Percentiles rank a stretch among this genome's conserved stretches.
Conservation (phyloP, 2,113 vertebrate species). For the Cyanistes caeruleus region DNA sequence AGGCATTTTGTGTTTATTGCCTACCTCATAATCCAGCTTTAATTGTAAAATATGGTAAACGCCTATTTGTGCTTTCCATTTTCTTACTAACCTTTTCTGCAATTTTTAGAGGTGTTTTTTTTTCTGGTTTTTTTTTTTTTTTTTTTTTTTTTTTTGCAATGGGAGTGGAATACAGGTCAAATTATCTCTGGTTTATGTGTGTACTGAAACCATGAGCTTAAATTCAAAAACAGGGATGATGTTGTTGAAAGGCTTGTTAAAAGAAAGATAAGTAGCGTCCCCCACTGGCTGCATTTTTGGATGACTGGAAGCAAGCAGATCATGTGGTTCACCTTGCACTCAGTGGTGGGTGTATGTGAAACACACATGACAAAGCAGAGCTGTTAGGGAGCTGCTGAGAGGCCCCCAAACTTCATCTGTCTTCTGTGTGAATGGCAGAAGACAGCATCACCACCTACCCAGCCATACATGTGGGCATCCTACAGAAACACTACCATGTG, state of each 20-base stretch:
- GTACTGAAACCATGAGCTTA: neutral
- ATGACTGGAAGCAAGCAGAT: neutral
- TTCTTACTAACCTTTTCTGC: neutral
- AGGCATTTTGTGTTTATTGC: neutral
- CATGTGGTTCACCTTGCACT: neutral
- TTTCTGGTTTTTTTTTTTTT: neutral
- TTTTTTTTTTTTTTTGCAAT: neutral
- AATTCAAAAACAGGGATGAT: neutral
- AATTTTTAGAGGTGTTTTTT: neutral
- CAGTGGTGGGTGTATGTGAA: neutral
- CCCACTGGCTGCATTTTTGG: neutral
- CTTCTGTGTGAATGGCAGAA: neutral
- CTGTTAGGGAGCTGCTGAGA: neutral
- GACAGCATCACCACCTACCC: neutral
- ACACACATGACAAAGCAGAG: neutral
- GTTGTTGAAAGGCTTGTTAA: neutral
- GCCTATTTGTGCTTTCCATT: neutral
- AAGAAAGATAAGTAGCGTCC: neutral
- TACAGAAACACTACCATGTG: neutral
- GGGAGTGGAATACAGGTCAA: neutral
- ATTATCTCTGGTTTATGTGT: neutral
- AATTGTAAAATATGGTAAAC: neutral
- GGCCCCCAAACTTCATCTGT: neutral
- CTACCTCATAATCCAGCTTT: neutral
- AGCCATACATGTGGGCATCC: fast-evolving